A percentile compares a stretch with the other conserved stretches of the same genome.
Evolutionary conservation across 2,888 invertebrate genomes (phyloP).

Genomic region (Formica aserva): DNA sequence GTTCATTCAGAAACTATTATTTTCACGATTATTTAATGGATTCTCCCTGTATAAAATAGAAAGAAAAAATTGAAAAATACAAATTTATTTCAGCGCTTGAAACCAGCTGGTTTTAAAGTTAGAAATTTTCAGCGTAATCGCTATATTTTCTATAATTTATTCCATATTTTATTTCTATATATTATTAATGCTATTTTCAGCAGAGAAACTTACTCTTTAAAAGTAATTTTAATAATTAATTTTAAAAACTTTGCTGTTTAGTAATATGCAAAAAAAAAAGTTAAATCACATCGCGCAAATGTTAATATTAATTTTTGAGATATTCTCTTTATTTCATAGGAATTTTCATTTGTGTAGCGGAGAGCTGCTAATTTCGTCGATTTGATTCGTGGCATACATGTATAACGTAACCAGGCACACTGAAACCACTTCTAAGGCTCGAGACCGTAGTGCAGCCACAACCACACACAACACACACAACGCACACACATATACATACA

Average conservation of each 20-base stretch:
- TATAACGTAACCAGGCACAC: slow-evolving; percentile 1
- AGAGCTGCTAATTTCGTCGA: slow-evolving; percentile 6
- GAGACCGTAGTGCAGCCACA: slow-evolving; percentile 58
- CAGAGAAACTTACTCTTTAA: background rate
- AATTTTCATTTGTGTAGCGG: slow-evolving; percentile 10
- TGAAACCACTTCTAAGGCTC: slow-evolving; percentile 39
- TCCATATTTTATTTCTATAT: background rate
- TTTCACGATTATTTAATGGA: slow-evolving; percentile 38
- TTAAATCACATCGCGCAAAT: background rate
- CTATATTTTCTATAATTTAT: slow-evolving; percentile 27
- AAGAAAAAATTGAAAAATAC: slow-evolving; percentile 7
- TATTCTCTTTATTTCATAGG: background rate
- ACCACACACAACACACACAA: slow-evolving; percentile 54
- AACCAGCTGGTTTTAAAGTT: background rate
- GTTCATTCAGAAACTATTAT: slow-evolving; percentile 38
- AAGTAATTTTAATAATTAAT: background rate
- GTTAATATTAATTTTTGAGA: background rate
- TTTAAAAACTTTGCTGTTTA: background rate
- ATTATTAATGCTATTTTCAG: background rate
- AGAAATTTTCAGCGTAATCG: slow-evolving; percentile 1
- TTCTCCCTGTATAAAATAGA: slow-evolving; percentile 11
- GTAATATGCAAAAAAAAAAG: background rate
- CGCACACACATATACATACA: slow-evolving; percentile 57
- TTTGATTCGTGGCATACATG: background rate
- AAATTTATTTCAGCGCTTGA: slow-evolving; percentile 23